Evolutionary conservation across 2,888 invertebrate species (phyloP).

Genomic region (Portevinia maculata): DNA sequence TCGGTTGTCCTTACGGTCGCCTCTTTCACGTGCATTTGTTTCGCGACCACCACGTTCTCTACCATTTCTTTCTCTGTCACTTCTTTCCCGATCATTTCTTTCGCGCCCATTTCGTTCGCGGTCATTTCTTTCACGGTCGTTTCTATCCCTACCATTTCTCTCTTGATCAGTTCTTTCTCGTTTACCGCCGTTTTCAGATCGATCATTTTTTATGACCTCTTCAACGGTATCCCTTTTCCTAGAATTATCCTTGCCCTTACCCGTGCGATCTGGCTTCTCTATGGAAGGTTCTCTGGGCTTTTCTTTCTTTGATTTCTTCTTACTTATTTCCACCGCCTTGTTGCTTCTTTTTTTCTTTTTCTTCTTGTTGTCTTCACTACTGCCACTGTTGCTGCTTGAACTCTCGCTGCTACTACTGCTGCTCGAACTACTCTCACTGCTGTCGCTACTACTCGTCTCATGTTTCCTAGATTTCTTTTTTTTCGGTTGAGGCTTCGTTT

Average conservation of each 20-base stretch:
- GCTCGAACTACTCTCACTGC: conserved; percentile 55
- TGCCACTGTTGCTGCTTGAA: conserved; percentile 30
- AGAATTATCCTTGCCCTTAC: conserved; percentile 26
- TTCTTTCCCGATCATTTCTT: conserved; percentile 3
- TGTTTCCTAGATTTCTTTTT: conserved; percentile 74
- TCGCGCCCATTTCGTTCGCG: conserved; percentile 11
- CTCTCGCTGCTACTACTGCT: conserved; percentile 36
- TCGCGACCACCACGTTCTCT: conserved; percentile 19
- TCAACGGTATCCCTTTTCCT: conserved; percentile 55
- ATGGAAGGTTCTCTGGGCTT: conserved; percentile 7
- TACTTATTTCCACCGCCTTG: conserved; percentile 14
- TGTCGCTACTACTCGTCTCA: conserved; percentile 69
- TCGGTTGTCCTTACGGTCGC: conserved; percentile 29
- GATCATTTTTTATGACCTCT: conserved; percentile 42
- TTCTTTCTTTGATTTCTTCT: conserved; percentile 15
- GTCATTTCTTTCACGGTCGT: conserved; percentile 7
- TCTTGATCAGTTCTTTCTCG: conserved; percentile 21
- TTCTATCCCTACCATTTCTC: conserved; percentile 16
- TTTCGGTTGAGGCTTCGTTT: conserved; percentile 72
- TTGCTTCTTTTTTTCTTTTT: conserved; percentile 37
- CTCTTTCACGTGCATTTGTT: background rate
- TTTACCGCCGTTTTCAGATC: conserved; percentile 40
- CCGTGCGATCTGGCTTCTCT: background rate
- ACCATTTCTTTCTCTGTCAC: conserved; percentile 1
- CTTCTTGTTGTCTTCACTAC: conserved; percentile 63